phyloP scores from a whole-genome alignment of 2,888 invertebrate genomes.

The Cephus spinipes region DNA sequence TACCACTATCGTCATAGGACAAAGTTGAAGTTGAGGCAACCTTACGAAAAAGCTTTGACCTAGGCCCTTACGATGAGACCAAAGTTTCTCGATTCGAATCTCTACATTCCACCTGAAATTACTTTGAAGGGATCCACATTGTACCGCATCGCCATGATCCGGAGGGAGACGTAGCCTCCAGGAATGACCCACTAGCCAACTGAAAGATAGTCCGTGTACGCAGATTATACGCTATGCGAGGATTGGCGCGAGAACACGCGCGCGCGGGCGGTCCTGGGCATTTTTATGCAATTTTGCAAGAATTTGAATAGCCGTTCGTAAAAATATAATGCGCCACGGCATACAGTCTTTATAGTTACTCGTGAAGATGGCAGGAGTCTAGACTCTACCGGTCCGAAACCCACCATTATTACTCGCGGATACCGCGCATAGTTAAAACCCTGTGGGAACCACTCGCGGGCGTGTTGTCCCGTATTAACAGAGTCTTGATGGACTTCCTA shows the following conservation, averaged over 20 bases:
- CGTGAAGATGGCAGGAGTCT: slow-evolving; percentile 48
- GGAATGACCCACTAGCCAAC: slow-evolving; percentile 55
- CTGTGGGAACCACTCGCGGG: slow-evolving; percentile 41
- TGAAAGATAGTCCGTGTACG: slow-evolving; percentile 30
- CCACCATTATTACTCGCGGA: slow-evolving; percentile 46
- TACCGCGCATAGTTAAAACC: slow-evolving; percentile 35
- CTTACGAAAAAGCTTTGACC: too few species aligned
- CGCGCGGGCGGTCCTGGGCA: slow-evolving; percentile 26
- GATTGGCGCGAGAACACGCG: slow-evolving; percentile 18
- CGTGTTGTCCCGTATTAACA: too few species aligned
- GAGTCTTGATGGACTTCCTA: neutral
- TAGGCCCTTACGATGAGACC: too few species aligned
- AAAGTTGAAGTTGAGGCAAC: slow-evolving; percentile 6
- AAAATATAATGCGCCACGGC: slow-evolving; percentile 57
- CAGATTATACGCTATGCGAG: slow-evolving; percentile 31
- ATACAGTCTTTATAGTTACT: slow-evolving; percentile 41
- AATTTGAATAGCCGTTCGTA: slow-evolving; percentile 64
- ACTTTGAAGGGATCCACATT: neutral
- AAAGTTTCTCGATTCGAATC: too few species aligned
- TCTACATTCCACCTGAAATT: neutral
- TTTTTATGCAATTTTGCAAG: slow-evolving; percentile 63
- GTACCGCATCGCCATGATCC: slow-evolving; percentile 14
- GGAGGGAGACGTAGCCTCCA: slow-evolving; percentile 33
- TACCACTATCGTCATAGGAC: slow-evolving; percentile 33
- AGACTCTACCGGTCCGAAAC: slow-evolving; percentile 50